Base-by-base conservation (phyloP, 1,140 invertebrate species). In the Cecropterus lyciades region DNA sequence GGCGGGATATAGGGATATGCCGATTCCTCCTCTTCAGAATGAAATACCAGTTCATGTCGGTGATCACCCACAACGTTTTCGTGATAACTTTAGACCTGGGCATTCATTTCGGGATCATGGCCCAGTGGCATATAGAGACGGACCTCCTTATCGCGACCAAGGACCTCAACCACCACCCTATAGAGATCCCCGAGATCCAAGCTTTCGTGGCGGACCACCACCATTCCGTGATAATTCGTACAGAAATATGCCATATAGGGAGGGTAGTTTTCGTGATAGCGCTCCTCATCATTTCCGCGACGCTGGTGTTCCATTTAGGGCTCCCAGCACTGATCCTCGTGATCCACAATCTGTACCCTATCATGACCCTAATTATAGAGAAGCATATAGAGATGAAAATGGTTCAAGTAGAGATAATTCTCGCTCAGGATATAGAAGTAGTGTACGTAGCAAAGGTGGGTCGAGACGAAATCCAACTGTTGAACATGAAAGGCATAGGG, bases 31-130 rank as follows among this genome's bases (percentile, higher is more conserved):
- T 33, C 60, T 71, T n/a, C 77, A 66, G 52, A 82, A 70, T 57
- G 88, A 90, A 57, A 87, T 90, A 52, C 85, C 85, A 11, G 77
- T 88, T 27, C 81, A 89, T 68, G 79, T 87, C 40, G 79, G 77
- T 9, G 81, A 81, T 6, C 84, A 71, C 43, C 9, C 59, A 49
- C 40, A 43, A 1, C 82, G 80, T 14, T 84, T 70, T 60, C 78
- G 84, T 27, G 84, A 87, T 64, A 81, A 80, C 69, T 86, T 75
- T 65, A 79, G 82, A 64, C 67, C 77, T 43, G 67, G 67, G 8
- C 78, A 72, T 65, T 65, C 72, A 0, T 87, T 85, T 20, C 72
- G 75, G 8, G 86, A 87, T 14, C 87, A 79, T 53, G 46, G 43
- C 67, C 79, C 0, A n/a, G 73, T 74, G 1, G 70, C 84, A n/a